phyloP scores from a whole-genome alignment of 2,113 vertebrate species.

The Anguilla japonica region DNA sequence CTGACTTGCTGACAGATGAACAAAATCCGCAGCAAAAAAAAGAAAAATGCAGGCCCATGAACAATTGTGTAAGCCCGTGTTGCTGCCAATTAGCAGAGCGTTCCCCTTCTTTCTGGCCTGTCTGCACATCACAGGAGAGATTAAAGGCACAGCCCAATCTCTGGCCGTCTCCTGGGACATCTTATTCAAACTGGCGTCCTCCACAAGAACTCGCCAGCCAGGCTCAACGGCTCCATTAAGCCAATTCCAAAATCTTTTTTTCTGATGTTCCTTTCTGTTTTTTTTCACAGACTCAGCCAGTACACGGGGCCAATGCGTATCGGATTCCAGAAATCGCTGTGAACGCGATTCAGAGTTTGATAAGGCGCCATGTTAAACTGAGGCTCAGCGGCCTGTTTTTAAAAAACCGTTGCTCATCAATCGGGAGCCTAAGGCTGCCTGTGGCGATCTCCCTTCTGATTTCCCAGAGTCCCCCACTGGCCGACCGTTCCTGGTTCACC shows the following conservation, averaged over 20 bases:
- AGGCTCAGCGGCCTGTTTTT: slow-evolving; percentile 33
- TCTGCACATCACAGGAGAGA: neutral
- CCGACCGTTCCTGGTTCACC: neutral
- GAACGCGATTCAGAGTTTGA: slow-evolving; percentile 52
- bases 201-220: slow-evolving; percentile 9
- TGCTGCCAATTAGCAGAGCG: neutral
- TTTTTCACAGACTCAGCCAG: slow-evolving; percentile 48
- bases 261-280: slow-evolving; percentile 49
- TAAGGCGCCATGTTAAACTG: slow-evolving; percentile 51
- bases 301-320: slow-evolving; percentile 49
- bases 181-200: neutral
- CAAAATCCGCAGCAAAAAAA: neutral
- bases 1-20: slow-evolving; percentile 5
- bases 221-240: slow-evolving; percentile 48
- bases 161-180: neutral
- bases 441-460: neutral
- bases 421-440: slow-evolving; percentile 19
- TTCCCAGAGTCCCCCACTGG: neutral
- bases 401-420: slow-evolving; percentile 33
- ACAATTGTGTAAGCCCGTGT: neutral
- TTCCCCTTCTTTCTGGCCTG: neutral
- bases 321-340: slow-evolving; percentile 27
- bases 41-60: neutral
- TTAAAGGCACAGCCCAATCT: neutral
- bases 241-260: slow-evolving; percentile 52